Conservation (phyloP, 2,888 invertebrate genomes). For the Perithous albicinctus region DNA sequence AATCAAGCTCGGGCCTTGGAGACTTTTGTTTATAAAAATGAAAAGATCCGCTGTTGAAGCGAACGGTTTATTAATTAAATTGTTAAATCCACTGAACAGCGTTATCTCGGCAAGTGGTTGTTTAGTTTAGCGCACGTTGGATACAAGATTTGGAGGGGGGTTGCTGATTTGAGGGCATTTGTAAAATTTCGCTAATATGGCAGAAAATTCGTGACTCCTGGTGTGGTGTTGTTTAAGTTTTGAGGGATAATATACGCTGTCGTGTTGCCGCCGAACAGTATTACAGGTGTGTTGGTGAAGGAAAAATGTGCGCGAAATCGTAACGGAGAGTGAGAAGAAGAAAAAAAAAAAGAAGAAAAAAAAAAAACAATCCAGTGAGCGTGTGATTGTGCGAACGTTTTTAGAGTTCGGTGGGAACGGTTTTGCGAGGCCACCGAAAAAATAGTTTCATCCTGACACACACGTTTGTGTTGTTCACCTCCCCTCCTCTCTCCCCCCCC, state of each 20-base stretch:
- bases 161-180: constrained; percentile 77
- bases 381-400: constrained; percentile 40
- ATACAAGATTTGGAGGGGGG: constrained; percentile 46
- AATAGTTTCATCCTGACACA: constrained; percentile 42
- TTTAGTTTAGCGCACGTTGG: background rate
- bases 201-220: constrained; percentile 78
- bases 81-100: constrained; percentile 36
- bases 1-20: constrained; percentile 17
- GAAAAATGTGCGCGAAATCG: constrained; percentile 72
- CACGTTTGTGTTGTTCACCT: constrained; percentile 41
- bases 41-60: constrained; percentile 42
- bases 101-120: constrained; percentile 12
- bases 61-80: constrained; percentile 61
- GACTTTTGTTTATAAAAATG: constrained; percentile 58
- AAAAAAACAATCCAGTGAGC: too few relatives aligned
- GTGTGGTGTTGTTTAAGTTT: constrained; percentile 80
- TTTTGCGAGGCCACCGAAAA: constrained; percentile 53
- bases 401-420: constrained; percentile 53
- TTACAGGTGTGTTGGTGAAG: constrained; percentile 68
- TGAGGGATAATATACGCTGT: constrained; percentile 61
- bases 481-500: too few relatives aligned
- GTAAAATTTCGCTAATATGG: constrained; percentile 81
- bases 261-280: constrained; percentile 55
- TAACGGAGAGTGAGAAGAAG: constrained; percentile 23
- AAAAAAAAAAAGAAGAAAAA: too few relatives aligned